Percentiles rank a stretch among this genome's conserved stretches.
Evolutionary conservation across 2,113 vertebrate species (phyloP).

Genomic region (Chloropsis cyanopogon): DNA sequence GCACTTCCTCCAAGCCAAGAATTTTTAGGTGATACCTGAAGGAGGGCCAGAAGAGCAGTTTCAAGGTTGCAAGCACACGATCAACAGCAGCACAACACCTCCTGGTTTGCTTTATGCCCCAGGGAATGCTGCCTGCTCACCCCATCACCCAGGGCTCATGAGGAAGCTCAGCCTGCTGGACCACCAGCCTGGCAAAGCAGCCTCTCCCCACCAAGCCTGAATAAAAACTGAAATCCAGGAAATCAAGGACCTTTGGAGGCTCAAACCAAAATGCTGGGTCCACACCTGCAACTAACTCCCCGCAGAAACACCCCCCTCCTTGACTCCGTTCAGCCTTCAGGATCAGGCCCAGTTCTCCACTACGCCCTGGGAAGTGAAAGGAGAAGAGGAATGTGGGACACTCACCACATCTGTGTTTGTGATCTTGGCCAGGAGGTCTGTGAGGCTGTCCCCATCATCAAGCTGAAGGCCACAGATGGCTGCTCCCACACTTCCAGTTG

Average conservation of each 20-base stretch:
- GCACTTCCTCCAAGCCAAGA: not conserved
- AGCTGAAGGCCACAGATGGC: constrained; percentile 92
- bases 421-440: constrained; percentile 91
- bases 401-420: constrained; percentile 96
- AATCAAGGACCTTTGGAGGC: not conserved
- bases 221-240: not conserved
- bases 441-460: constrained; percentile 83
- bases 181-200: not conserved
- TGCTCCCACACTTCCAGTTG: constrained; percentile 91
- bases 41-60: not conserved
- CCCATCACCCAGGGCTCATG: not conserved
- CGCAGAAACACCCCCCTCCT: not conserved
- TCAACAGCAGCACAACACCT: not conserved
- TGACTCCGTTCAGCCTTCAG: not conserved
- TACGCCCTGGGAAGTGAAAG: not conserved
- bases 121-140: not conserved
- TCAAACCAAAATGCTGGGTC: not conserved
- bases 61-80: not conserved
- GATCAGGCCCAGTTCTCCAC: not conserved
- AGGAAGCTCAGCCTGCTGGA: not conserved
- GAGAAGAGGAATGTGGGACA: constrained; percentile 42
- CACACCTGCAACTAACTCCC: not conserved
- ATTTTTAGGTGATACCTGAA: not conserved
- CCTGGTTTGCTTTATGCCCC: not conserved
- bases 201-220: not conserved